These are phyloP conservation scores for Irena cyanogastra DNA, from an alignment of 2,113 vertebrate species.

Conservation along the genomic window DNA sequence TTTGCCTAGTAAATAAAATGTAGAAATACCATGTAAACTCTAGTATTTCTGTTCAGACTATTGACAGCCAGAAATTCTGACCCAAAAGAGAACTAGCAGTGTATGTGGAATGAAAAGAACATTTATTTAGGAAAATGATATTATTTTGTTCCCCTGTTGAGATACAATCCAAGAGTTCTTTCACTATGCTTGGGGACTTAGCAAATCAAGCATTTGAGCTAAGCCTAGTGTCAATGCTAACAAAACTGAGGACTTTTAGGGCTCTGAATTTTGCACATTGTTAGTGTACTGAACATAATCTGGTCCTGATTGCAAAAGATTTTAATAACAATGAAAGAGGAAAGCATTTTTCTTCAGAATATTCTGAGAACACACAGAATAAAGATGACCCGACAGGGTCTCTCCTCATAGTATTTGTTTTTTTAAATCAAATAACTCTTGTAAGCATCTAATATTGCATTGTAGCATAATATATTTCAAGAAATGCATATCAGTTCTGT, in stretches of 20 bases:
- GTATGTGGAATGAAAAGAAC: neutral
- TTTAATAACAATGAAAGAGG: neutral
- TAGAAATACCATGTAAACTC: neutral
- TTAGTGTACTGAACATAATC: neutral
- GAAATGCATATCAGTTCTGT: neutral
- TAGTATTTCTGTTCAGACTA: no score
- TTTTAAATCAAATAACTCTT: neutral
- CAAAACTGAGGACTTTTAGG: neutral
- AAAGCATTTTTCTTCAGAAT: neutral
- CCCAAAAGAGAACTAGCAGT: neutral
- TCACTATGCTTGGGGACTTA: neutral
- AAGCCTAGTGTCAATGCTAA: neutral
- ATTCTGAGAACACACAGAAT: neutral
- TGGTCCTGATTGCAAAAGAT: neutral
- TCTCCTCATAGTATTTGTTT: neutral
- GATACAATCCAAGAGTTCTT: neutral
- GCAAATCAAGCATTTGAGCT: neutral
- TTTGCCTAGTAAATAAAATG: neutral
- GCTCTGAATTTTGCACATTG: neutral
- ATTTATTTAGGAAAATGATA: conserved; percentile 22
- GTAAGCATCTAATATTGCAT: neutral
- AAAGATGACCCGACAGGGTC: neutral
- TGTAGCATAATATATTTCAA: neutral
- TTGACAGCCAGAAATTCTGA: neutral
- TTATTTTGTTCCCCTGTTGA: neutral